Percentiles rank a stretch among this genome's conserved stretches.
phyloP scores from a whole-genome alignment of 2,888 invertebrate species.

The Diadegma fenestrale region DNA sequence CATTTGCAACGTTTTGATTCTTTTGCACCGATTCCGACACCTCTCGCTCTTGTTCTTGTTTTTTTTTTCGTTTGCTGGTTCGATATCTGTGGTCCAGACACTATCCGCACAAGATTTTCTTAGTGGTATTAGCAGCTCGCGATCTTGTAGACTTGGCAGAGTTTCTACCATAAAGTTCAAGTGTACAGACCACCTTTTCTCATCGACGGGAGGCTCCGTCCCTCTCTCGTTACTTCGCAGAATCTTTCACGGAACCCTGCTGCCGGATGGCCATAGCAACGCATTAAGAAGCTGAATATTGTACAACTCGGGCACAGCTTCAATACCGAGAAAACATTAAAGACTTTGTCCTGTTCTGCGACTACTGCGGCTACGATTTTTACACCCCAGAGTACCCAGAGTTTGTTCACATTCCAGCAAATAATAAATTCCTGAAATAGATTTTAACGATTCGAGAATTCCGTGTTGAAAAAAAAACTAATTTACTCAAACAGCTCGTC shows the following conservation, averaged over 20 bases:
- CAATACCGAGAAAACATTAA: conserved; percentile 62
- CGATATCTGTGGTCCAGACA: conserved; percentile 14
- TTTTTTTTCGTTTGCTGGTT: not conserved
- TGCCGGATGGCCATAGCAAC: conserved; percentile 1
- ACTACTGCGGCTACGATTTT: conserved; percentile 44
- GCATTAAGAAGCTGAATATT: conserved; percentile 29
- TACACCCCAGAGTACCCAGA: not conserved
- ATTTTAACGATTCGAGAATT: no score
- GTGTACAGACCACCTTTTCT: conserved; percentile 54
- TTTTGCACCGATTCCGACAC: conserved; percentile 59
- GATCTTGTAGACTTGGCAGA: conserved; percentile 23
- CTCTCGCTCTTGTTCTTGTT: conserved; percentile 17
- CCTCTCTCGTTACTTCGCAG: conserved; percentile 51
- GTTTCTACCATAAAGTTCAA: conserved; percentile 48
- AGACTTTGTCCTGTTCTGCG: conserved; percentile 57
- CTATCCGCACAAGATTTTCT: conserved; percentile 24
- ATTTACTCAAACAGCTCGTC: no score
- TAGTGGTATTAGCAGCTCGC: conserved; percentile 24
- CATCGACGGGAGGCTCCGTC: conserved; percentile 44
- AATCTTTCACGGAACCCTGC: conserved; percentile 56
- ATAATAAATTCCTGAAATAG: no score
- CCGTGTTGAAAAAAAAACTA: no score
- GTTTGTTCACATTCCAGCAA: conserved; percentile 1
- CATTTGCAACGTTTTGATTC: conserved; percentile 58
- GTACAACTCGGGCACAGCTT: conserved; percentile 12